phyloP scores from a whole-genome alignment of 2,797 vertebrate species.

The Streptopelia turtur region DNA sequence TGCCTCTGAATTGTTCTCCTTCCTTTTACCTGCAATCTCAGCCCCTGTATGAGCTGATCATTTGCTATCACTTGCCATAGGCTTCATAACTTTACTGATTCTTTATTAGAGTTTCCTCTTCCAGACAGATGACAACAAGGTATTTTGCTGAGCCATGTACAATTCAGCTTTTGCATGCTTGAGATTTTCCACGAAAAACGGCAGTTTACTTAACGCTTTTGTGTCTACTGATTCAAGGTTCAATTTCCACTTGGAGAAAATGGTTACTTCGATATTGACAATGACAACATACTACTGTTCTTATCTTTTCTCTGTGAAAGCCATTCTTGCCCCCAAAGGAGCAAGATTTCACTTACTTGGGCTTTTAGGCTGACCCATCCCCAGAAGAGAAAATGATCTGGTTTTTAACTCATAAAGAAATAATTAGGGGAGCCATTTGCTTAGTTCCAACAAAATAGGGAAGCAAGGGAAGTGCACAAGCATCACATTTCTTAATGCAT shows the following conservation, averaged over 20 bases:
- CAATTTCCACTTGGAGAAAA: not conserved
- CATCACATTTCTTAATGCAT: not conserved
- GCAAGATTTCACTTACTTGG: not conserved
- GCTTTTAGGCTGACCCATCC: not conserved
- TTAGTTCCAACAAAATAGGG: not conserved
- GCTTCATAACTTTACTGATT: not conserved
- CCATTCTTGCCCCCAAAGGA: not conserved
- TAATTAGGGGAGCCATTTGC: not conserved
- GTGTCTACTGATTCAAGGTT: not conserved
- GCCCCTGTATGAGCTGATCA: fast-evolving
- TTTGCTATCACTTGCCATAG: not conserved
- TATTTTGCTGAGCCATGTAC: not conserved
- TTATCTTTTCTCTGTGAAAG: not conserved
- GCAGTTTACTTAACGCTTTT: not conserved
- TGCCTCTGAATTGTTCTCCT: not conserved
- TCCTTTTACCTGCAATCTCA: not conserved
- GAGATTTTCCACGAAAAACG: not conserved
- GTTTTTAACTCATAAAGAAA: not conserved
- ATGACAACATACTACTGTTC: not conserved
- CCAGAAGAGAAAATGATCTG: not conserved
- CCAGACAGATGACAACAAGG: not conserved
- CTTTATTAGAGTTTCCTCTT: not conserved
- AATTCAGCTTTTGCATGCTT: not conserved
- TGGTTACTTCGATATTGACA: not conserved
- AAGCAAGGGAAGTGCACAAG: not conserved